phyloP scores from a whole-genome alignment of 2,113 vertebrate species.

The Pelecanoides urinatrix region DNA sequence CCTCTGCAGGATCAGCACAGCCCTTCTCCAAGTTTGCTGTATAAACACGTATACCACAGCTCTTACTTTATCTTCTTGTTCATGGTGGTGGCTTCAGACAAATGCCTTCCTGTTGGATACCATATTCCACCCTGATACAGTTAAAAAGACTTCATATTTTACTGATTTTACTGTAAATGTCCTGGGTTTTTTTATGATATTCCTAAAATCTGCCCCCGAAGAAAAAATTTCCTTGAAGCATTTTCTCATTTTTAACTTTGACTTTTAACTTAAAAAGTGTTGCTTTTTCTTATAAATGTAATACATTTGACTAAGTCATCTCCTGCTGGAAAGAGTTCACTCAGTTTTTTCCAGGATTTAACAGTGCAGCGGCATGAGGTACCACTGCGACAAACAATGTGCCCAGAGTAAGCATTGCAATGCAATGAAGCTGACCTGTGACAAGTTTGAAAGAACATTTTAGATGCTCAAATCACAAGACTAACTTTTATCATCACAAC shows the following conservation, averaged over 20 bases:
- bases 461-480: background rate
- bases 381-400: background rate
- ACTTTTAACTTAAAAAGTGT: background rate
- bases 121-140: background rate
- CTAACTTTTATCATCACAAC: background rate
- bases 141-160: background rate
- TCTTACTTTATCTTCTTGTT: background rate
- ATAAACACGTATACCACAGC: background rate
- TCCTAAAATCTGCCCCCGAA: background rate
- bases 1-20: background rate
- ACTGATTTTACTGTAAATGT: background rate
- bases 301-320: background rate
- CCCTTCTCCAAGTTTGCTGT: background rate
- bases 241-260: background rate
- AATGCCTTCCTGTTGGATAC: background rate
- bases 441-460: background rate
- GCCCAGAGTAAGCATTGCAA: background rate
- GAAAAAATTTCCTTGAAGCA: background rate
- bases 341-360: background rate
- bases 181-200: background rate
- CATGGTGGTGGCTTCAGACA: background rate
- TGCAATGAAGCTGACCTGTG: background rate
- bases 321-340: background rate
- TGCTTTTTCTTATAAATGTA: background rate
- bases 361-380: background rate